These are phyloP conservation scores for Idaea dimidiata DNA, from an alignment of 2,888 invertebrate species.

Conservation along the genomic window DNA sequence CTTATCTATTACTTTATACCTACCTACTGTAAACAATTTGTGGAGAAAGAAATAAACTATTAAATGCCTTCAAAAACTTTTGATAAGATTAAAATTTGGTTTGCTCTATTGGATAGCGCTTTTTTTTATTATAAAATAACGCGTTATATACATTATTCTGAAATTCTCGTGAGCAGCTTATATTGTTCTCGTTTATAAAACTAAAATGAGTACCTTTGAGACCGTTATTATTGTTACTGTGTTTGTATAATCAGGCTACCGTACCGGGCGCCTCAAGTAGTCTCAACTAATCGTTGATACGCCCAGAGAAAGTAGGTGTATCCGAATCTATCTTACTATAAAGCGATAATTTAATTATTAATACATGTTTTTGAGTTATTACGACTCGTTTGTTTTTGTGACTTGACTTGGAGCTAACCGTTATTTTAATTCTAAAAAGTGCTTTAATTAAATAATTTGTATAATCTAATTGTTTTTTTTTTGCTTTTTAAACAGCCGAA, in stretches of 20 bases:
- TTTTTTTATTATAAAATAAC: too few species aligned
- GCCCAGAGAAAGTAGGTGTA: constrained; percentile 25
- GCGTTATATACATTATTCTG: too few species aligned
- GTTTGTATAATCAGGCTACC: constrained; percentile 53
- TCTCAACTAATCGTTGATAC: constrained; percentile 36
- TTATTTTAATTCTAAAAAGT: too few species aligned
- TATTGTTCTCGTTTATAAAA: too few species aligned
- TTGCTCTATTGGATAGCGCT: too few species aligned
- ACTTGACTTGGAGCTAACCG: not conserved
- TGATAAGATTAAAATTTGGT: too few species aligned
- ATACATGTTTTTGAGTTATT: not conserved
- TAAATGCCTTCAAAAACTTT: too few species aligned
- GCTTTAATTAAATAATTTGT: not conserved
- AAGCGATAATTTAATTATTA: not conserved
- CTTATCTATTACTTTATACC: too few species aligned
- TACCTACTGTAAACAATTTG: too few species aligned
- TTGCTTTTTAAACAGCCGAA: not conserved
- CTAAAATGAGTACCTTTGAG: too few species aligned
- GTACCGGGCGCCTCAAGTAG: constrained; percentile 38
- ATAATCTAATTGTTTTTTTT: not conserved
- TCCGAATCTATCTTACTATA: constrained; percentile 39
- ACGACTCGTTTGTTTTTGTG: not conserved
- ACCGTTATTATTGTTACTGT: not conserved
- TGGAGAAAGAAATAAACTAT: too few species aligned
- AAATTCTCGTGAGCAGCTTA: too few species aligned